Conservation (phyloP, 1,140 invertebrate genomes). For the Scylla paramamosain region DNA sequence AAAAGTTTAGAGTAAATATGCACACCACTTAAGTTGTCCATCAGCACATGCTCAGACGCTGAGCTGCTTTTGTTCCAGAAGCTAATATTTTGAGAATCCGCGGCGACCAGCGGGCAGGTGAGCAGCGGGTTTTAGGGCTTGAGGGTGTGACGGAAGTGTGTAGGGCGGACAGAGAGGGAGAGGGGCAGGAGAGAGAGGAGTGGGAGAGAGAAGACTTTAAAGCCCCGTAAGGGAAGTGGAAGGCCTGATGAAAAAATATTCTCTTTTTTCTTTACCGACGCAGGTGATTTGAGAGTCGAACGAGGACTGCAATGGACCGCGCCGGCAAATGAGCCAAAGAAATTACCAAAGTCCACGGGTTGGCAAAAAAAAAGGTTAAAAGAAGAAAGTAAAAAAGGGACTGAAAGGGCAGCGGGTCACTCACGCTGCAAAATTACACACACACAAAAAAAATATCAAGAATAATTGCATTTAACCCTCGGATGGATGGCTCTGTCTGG, state of each 20-base stretch:
- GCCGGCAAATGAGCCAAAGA: constrained; percentile 9
- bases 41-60: neutral
- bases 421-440: neutral
- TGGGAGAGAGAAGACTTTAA: neutral
- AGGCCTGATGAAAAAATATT: neutral
- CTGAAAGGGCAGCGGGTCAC: neutral
- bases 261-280: neutral
- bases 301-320: neutral
- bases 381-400: neutral
- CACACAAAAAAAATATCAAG: neutral
- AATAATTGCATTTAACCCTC: neutral
- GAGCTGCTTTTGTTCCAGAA: neutral
- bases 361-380: neutral
- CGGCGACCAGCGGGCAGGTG: neutral
- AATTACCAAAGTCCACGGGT: neutral
- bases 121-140: neutral
- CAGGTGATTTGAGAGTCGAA: neutral
- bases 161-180: neutral
- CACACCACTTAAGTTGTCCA: neutral
- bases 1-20: neutral
- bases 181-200: neutral
- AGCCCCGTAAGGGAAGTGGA: neutral
- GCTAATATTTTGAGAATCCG: constrained; percentile 5
- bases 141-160: neutral
- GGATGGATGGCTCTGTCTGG: neutral